Percentiles rank a stretch among this genome's conserved stretches.
phyloP scores from a whole-genome alignment of 2,113 vertebrate genomes.

The Coptodon rendalli region DNA sequence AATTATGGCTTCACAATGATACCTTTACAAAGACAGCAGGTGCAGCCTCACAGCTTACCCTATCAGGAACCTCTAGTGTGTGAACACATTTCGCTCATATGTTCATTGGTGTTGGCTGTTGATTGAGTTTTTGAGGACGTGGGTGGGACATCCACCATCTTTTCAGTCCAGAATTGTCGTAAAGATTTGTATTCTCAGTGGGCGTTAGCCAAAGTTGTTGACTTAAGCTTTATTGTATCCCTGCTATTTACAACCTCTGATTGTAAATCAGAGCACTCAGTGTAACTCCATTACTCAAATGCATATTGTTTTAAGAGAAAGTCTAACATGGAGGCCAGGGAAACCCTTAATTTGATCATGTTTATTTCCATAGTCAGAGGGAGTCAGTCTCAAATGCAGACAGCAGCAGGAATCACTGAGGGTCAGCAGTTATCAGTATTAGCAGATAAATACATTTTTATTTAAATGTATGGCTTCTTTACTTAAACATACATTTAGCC shows the following conservation, averaged over 20 bases:
- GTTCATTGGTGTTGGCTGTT: not conserved
- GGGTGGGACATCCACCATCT: not conserved
- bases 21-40: not conserved
- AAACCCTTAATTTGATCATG: not conserved
- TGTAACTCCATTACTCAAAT: not conserved
- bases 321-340: not conserved
- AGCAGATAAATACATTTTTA: not conserved
- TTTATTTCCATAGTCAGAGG: not conserved
- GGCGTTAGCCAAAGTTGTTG: not conserved
- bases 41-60: not conserved
- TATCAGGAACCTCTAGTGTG: not conserved
- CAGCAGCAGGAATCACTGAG: not conserved
- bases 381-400: not conserved
- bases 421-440: not conserved
- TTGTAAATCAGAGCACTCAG: not conserved
- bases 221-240: not conserved
- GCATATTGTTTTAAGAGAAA: not conserved
- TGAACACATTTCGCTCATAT: not conserved
- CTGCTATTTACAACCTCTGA: not conserved
- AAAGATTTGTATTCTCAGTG: not conserved
- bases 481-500: not conserved
- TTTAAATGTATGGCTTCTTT: not conserved
- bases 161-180: not conserved
- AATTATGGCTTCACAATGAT: not conserved
- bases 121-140: not conserved